Evolutionary conservation across 1,140 invertebrate genomes (phyloP).

Genomic region (Rhysida immarginata): DNA sequence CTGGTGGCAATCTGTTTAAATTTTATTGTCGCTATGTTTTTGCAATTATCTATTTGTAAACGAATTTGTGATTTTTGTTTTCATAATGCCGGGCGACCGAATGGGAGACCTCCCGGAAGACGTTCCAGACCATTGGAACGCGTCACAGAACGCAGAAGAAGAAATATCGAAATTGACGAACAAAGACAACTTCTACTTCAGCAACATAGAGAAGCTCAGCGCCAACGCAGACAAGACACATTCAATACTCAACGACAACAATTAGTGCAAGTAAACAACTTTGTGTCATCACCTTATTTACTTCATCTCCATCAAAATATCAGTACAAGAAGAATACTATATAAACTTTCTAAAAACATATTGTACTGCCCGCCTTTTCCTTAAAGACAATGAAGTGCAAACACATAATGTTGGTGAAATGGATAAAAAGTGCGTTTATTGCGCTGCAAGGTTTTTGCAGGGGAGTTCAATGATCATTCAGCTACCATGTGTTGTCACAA

Average conservation of each 20-base stretch:
- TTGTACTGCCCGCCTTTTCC: not conserved
- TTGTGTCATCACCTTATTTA: not conserved
- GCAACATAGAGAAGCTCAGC: not conserved
- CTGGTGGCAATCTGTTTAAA: too few species aligned
- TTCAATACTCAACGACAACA: not conserved
- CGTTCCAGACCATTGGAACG: not conserved
- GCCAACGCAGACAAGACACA: not conserved
- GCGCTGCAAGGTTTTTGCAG: not conserved
- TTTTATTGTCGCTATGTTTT: too few species aligned
- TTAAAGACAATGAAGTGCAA: not conserved
- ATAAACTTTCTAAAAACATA: not conserved
- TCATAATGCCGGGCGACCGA: not conserved
- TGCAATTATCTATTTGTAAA: too few species aligned
- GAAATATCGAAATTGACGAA: not conserved
- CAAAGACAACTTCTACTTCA: not conserved
- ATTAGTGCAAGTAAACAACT: not conserved
- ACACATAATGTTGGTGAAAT: not conserved
- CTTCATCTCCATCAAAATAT: not conserved
- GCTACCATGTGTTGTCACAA: not conserved
- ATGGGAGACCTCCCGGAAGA: not conserved
- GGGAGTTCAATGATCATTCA: not conserved
- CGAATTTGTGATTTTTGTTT: too few species aligned
- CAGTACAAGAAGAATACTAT: not conserved
- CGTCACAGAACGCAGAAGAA: not conserved
- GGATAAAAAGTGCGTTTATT: not conserved